Conservation (phyloP, 2,888 invertebrate genomes). For the Heliothis peltigera region DNA sequence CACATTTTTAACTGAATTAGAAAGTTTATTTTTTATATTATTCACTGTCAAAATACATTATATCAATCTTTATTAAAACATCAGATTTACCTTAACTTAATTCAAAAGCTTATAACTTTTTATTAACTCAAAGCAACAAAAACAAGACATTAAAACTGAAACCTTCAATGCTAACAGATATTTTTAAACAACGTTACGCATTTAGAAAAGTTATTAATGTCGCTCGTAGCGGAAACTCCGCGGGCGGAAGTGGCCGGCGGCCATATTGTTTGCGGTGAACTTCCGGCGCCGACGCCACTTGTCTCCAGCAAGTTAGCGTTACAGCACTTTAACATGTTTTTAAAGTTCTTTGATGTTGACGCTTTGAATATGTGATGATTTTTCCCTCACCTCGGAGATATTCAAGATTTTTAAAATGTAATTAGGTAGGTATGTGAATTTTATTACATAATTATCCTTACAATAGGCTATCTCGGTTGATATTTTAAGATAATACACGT, state of each 20-base stretch:
- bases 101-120: conserved; percentile 19
- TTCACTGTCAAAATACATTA: background rate
- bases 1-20: too few species aligned
- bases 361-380: conserved; percentile 31
- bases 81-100: background rate
- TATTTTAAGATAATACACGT: too few species aligned
- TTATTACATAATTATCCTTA: too few species aligned
- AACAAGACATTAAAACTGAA: conserved; percentile 33
- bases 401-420: background rate
- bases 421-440: too few species aligned
- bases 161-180: conserved; percentile 42
- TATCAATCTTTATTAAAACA: background rate
- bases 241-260: conserved; percentile 79
- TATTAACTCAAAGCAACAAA: conserved; percentile 6
- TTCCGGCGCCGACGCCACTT: conserved; percentile 75
- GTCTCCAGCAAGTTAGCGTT: conserved; percentile 68
- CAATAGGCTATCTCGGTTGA: too few species aligned
- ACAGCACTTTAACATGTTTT: conserved; percentile 67
- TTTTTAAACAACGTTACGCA: conserved; percentile 65
- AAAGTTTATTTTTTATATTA: too few species aligned
- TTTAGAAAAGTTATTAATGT: conserved; percentile 68
- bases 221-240: conserved; percentile 67
- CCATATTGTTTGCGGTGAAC: conserved; percentile 82
- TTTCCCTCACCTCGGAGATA: background rate
- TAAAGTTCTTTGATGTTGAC: conserved; percentile 60